phyloP scores from a whole-genome alignment of 2,797 vertebrate genomes.

The Amblyopsis hoosieri region DNA sequence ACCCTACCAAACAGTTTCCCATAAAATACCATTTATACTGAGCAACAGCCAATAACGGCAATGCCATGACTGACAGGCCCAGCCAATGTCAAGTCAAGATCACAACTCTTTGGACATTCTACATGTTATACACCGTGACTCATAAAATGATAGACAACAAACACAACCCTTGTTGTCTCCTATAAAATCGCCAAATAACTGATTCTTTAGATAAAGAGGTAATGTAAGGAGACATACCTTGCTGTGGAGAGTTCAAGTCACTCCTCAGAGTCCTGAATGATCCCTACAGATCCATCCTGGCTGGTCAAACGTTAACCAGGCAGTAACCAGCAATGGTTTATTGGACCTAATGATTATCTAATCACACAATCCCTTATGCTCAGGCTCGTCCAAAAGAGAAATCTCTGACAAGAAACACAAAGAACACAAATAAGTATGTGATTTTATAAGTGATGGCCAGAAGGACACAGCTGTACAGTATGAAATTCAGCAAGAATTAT shows the following conservation, averaged over 20 bases:
- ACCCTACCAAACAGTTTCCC: not conserved
- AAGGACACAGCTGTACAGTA: not conserved
- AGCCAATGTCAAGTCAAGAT: conserved; percentile 75
- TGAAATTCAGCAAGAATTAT: not conserved
- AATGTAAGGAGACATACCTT: conserved; percentile 65
- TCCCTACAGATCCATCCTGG: conserved; percentile 50
- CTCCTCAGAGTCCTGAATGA: conserved; percentile 42
- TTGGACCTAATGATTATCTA: conserved; percentile 87
- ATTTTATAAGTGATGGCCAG: not conserved
- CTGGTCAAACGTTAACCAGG: conserved; percentile 82
- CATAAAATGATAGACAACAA: not conserved
- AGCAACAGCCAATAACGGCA: not conserved
- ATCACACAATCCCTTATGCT: conserved; percentile 60
- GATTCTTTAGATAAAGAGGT: conserved; percentile 9
- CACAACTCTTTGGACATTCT: conserved; percentile 33
- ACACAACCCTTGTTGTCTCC: conserved; percentile 4
- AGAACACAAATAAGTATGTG: conserved; percentile 12
- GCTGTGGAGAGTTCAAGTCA: conserved; percentile 53
- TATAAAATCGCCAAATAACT: not conserved
- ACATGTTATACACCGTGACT: not conserved
- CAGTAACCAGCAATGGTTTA: conserved; percentile 75
- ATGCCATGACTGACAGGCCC: conserved; percentile 22
- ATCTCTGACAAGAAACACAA: conserved; percentile 19
- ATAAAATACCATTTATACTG: not conserved
- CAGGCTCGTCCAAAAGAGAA: conserved; percentile 52